Evolutionary conservation across 2,113 vertebrate species (phyloP).

Genomic region (Laticauda laticaudata): DNA sequence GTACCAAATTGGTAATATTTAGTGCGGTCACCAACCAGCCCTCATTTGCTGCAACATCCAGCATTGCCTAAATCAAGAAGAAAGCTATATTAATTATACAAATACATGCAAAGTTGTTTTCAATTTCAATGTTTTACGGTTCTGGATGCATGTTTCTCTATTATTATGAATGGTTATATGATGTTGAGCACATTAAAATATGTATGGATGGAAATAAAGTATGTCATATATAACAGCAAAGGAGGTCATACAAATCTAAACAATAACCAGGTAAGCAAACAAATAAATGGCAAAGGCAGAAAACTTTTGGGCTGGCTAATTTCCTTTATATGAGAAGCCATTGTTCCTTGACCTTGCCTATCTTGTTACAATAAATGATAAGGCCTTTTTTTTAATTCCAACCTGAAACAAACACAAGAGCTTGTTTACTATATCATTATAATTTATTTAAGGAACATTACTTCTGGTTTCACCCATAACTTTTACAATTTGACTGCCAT

Average conservation of each 20-base stretch:
- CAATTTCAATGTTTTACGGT: background rate
- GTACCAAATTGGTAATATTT: conserved; percentile 86
- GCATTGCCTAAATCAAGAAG: conserved; percentile 82
- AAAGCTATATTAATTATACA: background rate
- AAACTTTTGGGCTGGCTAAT: background rate
- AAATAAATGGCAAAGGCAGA: background rate
- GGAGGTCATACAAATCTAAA: background rate
- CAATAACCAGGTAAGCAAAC: background rate
- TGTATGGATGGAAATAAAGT: background rate
- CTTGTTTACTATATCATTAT: background rate
- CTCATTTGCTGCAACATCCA: conserved; percentile 90
- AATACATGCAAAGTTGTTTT: background rate
- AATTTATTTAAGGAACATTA: background rate
- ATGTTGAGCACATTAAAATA: background rate
- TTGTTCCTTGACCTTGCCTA: background rate
- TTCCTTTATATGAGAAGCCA: background rate
- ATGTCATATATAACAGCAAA: background rate
- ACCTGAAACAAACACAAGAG: background rate
- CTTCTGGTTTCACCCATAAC: background rate
- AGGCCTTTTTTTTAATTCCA: background rate
- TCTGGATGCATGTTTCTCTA: background rate
- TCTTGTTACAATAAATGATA: background rate
- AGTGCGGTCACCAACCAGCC: conserved; percentile 91
- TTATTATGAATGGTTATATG: background rate
- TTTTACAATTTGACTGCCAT: background rate